Base-by-base conservation (phyloP, 2,113 vertebrate genomes). In the Zeus faber region DNA sequence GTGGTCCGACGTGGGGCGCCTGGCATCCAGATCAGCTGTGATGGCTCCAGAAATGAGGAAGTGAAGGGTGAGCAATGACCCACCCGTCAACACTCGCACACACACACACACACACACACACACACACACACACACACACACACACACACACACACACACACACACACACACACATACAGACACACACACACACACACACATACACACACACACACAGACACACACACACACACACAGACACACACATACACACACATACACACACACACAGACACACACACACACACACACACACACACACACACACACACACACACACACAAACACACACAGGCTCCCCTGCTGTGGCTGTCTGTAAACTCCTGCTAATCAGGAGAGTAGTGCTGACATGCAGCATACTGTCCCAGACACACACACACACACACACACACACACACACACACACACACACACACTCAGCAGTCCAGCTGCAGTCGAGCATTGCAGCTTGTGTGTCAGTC, bases 311-410 rank as follows among this genome's bases (percentile, higher is more conserved):
- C 25, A 35, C 40, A 45, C 25, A 52, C 37, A 46, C 20, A 53
- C 33, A 62, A 2, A 29, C 40, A 47, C 29, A 41, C 29, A 29
- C 29, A 44, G 6, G 33, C 45, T 4, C 20, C 64, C 76, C 74
- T 62, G 65, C 73, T 64, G 67, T n/a, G 41, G 49, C 62, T 16
- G 55, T 74, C 67, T 69, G 64, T 21, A 43, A 41, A 18, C 54
- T 58, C 64, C 68, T 66, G 54, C 52, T 82, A 82, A 83, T 82
- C 73, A 71, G 67, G 75, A 54, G 57, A 71, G 63, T 82, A 82
- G 72, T 0, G 26, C 44, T 87, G 85, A 87, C 85, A 74, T 59
- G 51, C 70, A 76, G 56, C 83, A 77, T 62, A 79, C 77, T 81
- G 77, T 54, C 17, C 53, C n/a, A 23, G 6, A 49, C 47, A 27